Percentiles rank a stretch among this genome's conserved stretches.
Conservation (phyloP, 2,888 invertebrate genomes). For the Amitus sp. region DNA sequence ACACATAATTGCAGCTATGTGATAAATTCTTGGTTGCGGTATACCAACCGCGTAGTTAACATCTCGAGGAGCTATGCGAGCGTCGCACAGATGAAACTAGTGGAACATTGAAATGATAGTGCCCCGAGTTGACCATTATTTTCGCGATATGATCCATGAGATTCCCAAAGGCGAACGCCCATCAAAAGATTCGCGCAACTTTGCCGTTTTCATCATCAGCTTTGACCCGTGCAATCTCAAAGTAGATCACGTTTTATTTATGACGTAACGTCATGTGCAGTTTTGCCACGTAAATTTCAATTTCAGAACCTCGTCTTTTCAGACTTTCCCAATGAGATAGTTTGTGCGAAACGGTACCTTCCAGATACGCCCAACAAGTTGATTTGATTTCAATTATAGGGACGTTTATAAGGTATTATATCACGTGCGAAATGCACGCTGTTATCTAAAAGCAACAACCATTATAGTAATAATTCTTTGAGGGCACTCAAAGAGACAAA, state of each 20-base stretch:
- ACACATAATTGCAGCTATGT: constrained; percentile 31
- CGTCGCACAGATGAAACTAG: constrained; percentile 22
- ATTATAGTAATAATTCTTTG: constrained; percentile 37
- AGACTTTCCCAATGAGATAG: too few species aligned
- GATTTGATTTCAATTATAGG: too few species aligned
- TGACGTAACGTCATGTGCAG: too few species aligned
- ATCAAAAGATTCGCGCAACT: constrained; percentile 16
- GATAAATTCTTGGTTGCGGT: constrained; percentile 21
- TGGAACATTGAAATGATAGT: constrained; percentile 27
- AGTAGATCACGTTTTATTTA: too few species aligned
- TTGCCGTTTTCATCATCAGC: constrained; percentile 13
- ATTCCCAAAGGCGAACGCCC: constrained; percentile 5
- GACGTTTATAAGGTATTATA: too few species aligned
- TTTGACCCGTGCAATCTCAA: too few species aligned
- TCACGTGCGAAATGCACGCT: not conserved
- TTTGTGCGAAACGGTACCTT: too few species aligned
- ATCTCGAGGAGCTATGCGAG: constrained; percentile 18
- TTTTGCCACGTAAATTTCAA: too few species aligned
- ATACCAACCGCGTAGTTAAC: constrained; percentile 25
- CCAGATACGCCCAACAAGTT: too few species aligned
- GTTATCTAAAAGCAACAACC: constrained; percentile 19
- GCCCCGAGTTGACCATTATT: constrained; percentile 22
- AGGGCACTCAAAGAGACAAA: constrained; percentile 37
- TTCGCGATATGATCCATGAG: constrained; percentile 26
- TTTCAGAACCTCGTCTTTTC: too few species aligned